Evolutionary conservation across 2,797 vertebrate species (phyloP).

Genomic region (Aratinga solstitialis): DNA sequence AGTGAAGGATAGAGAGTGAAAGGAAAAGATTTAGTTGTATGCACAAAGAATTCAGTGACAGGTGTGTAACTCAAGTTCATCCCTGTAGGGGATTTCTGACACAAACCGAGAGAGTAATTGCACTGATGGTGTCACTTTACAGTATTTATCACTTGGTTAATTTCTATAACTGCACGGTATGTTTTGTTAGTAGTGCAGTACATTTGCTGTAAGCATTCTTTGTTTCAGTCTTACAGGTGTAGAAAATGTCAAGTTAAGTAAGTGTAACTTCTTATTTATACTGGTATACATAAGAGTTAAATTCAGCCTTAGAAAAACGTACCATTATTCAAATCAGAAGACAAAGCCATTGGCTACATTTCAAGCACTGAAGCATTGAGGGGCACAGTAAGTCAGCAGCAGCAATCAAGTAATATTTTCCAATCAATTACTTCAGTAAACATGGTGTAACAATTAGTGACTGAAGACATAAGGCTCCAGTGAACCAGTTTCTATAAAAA

Average conservation of each 20-base stretch:
- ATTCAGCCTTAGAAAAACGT: neutral
- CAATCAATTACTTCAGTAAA: conserved; percentile 32
- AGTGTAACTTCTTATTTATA: neutral
- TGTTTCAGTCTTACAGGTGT: neutral
- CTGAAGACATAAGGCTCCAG: neutral
- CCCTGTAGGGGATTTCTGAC: neutral
- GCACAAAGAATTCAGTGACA: neutral
- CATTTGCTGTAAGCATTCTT: neutral
- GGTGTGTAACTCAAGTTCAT: neutral
- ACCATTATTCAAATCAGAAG: neutral
- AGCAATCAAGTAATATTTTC: conserved; percentile 17
- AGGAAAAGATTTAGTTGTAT: neutral
- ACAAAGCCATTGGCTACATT: neutral
- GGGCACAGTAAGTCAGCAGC: neutral
- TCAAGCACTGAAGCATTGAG: neutral
- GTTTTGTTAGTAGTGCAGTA: neutral
- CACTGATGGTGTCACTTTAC: neutral
- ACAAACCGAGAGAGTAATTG: neutral
- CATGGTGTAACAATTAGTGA: neutral
- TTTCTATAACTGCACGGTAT: neutral
- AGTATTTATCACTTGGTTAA: neutral
- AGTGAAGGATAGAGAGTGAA: neutral
- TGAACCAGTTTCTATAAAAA: neutral
- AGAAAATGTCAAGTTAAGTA: neutral
- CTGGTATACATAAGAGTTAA: neutral